Percentiles rank a stretch among this genome's conserved stretches.
Evolutionary conservation across 2,797 vertebrate species (phyloP).

Genomic region (Emys orbicularis): DNA sequence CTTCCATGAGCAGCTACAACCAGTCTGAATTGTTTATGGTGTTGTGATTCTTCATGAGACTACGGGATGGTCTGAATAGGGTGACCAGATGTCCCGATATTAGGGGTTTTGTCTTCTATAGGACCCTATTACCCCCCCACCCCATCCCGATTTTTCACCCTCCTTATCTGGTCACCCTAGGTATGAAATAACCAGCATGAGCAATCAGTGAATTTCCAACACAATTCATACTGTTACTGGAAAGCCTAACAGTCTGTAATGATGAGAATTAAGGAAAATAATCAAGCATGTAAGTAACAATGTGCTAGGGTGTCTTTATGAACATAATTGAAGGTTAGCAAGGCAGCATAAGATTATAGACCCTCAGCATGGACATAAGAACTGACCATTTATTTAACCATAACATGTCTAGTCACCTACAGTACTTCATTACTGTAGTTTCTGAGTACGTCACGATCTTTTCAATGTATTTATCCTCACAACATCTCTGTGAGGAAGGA

Average conservation of each 20-base stretch:
- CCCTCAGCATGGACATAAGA: background rate
- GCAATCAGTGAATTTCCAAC: background rate
- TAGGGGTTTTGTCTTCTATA: no score
- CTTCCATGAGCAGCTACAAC: background rate
- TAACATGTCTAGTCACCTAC: background rate
- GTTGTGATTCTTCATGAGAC: background rate
- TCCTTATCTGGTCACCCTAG: no score
- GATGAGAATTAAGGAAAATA: background rate
- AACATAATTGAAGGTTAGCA: no score
- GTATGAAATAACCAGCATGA: background rate
- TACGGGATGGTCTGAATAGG: background rate
- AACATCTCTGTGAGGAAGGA: rapidly evolving
- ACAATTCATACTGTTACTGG: background rate
- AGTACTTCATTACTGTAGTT: rapidly evolving
- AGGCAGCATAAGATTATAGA: no score
- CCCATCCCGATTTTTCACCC: no score
- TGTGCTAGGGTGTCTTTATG: background rate
- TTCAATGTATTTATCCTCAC: background rate
- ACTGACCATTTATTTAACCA: background rate
- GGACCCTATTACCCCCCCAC: no score
- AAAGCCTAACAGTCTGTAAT: background rate
- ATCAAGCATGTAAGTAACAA: background rate
- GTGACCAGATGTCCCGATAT: no score
- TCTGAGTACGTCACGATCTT: background rate
- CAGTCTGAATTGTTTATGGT: background rate